Conservation (phyloP, 2,797 vertebrate species). For the Semotilus atromaculatus region DNA sequence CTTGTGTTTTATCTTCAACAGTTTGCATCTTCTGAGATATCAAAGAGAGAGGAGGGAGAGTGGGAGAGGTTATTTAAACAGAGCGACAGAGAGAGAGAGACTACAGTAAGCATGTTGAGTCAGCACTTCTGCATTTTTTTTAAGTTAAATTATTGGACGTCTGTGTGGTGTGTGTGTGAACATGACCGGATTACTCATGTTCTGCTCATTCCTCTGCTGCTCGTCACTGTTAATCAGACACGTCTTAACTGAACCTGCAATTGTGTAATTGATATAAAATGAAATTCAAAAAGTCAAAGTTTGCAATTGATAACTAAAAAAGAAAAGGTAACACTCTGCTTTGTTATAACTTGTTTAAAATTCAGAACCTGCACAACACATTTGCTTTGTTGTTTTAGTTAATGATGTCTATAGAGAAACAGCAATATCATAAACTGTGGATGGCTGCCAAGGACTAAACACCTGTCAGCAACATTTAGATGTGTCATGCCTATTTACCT, state of each 20-base stretch:
- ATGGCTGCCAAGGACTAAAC: slow-evolving; percentile 23
- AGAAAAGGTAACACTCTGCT: neutral
- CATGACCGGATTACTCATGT: too few relatives aligned
- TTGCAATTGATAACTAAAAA: slow-evolving; percentile 20
- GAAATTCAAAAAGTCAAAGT: too few relatives aligned
- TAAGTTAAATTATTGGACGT: neutral
- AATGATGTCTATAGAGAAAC: slow-evolving; percentile 29
- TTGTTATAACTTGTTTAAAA: slow-evolving; percentile 40
- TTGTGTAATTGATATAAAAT: slow-evolving; percentile 45
- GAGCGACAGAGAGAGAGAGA: neutral
- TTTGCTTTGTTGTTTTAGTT: slow-evolving; percentile 29
- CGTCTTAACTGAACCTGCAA: slow-evolving; percentile 40
- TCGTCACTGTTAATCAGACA: slow-evolving; percentile 34
- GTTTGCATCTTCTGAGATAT: slow-evolving; percentile 51
- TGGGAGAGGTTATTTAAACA: slow-evolving; percentile 46
- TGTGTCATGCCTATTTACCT: slow-evolving; percentile 1
- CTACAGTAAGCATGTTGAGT: slow-evolving; percentile 19
- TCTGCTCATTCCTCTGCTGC: neutral
- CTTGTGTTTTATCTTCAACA: slow-evolving; percentile 47
- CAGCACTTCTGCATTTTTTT: slow-evolving; percentile 36
- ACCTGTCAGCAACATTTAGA: slow-evolving; percentile 5
- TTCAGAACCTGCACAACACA: neutral
- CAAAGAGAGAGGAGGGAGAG: slow-evolving; percentile 5
- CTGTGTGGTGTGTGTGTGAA: slow-evolving; percentile 2
- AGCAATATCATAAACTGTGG: slow-evolving; percentile 15